A percentile compares a stretch with the other conserved stretches of the same genome.
Conservation (phyloP, 2,888 invertebrate species). For the Mesochorus sp. region DNA sequence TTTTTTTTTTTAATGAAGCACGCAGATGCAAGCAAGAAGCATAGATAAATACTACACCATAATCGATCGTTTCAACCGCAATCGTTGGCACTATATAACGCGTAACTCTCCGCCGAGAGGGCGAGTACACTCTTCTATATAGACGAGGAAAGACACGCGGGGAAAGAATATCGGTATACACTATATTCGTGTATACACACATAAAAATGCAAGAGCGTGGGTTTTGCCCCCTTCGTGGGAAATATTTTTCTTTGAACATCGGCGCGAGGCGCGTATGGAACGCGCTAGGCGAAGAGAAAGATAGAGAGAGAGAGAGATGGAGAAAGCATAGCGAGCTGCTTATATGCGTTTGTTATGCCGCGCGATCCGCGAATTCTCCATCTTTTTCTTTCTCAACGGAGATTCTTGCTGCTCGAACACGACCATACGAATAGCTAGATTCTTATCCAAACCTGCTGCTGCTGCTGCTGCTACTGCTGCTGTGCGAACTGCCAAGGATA, state of each 20-base stretch:
- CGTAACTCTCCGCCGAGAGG: constrained; percentile 10
- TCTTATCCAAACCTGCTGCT: constrained; percentile 54
- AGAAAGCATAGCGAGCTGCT: neutral
- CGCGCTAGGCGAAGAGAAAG: constrained; percentile 44
- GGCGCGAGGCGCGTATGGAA: constrained; percentile 59
- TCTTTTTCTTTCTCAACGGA: constrained; percentile 19
- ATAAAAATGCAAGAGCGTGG: constrained; percentile 55
- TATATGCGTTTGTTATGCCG: constrained; percentile 45
- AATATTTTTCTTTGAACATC: constrained; percentile 60
- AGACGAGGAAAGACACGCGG: neutral
- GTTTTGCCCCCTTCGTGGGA: constrained; percentile 63
- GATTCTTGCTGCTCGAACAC: constrained; percentile 57
- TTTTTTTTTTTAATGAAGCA: no score
- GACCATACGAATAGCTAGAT: constrained; percentile 60
- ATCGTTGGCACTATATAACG: constrained; percentile 28
- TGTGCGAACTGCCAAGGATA: constrained; percentile 44
- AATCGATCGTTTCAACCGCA: constrained; percentile 55
- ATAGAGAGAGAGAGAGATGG: neutral
- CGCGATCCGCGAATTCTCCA: constrained; percentile 42
- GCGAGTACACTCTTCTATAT: neutral
- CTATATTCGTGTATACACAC: no score
- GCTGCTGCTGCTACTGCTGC: constrained; percentile 17
- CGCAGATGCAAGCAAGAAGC: no score
- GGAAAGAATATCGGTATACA: constrained; percentile 7
- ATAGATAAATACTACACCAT: constrained; percentile 3